These are phyloP conservation scores for Bruchidius siliquastri DNA, from an alignment of 2,888 invertebrate genomes.

Conservation along the genomic window DNA sequence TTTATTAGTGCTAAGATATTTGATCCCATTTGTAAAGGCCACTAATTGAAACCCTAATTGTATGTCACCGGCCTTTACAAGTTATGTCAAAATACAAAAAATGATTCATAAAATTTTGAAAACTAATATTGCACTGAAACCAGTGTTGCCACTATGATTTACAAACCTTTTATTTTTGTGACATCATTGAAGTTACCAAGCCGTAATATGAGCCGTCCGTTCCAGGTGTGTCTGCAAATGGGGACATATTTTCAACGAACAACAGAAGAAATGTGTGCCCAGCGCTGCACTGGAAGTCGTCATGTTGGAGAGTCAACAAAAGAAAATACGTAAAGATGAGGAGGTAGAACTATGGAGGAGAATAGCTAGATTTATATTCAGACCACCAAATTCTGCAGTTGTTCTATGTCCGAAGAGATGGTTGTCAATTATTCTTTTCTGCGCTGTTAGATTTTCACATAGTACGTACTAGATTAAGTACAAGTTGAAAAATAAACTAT, in stretches of 20 bases:
- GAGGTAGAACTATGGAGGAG: not conserved
- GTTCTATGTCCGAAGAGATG: not conserved
- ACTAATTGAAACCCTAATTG: too few relatives aligned
- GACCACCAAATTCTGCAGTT: not conserved
- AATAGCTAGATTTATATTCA: not conserved
- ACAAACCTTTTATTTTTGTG: too few relatives aligned
- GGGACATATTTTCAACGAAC: constrained; percentile 44
- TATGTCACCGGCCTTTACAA: too few relatives aligned
- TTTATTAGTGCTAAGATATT: too few relatives aligned
- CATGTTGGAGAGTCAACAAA: constrained; percentile 24
- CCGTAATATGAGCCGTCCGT: constrained; percentile 2
- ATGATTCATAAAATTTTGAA: too few relatives aligned
- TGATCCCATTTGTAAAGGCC: too few relatives aligned
- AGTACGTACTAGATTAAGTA: not conserved
- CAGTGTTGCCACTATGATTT: too few relatives aligned
- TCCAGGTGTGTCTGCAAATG: constrained; percentile 51
- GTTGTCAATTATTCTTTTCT: not conserved
- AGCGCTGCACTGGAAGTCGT: constrained; percentile 33
- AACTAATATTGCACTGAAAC: too few relatives aligned
- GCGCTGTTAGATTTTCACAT: not conserved
- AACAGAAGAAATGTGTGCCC: constrained; percentile 29
- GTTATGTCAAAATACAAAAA: too few relatives aligned
- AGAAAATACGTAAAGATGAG: constrained; percentile 7
- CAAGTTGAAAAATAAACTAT: too few relatives aligned
- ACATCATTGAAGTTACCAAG: too few relatives aligned